phyloP scores from a whole-genome alignment of 2,113 vertebrate species.

The Bagarius yarrelli region DNA sequence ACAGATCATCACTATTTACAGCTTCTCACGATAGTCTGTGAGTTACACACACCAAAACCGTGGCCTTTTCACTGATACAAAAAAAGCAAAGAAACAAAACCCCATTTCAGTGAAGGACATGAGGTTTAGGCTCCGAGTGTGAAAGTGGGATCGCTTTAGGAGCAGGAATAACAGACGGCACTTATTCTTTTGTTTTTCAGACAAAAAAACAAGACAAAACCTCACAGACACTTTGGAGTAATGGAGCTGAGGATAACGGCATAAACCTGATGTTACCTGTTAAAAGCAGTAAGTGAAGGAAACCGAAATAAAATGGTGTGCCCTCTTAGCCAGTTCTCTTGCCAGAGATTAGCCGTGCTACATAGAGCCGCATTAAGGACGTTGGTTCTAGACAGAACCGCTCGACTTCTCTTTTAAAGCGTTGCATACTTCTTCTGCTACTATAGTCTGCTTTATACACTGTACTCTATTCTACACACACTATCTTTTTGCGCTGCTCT shows the following conservation, averaged over 20 bases:
- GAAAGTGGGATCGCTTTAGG: not conserved
- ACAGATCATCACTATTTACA: not conserved
- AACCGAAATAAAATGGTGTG: not conserved
- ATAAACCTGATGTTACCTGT: constrained; percentile 9
- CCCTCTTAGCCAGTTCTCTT: not conserved
- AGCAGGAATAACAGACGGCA: not conserved
- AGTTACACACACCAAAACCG: not conserved
- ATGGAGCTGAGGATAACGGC: constrained; percentile 15
- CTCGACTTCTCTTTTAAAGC: not conserved
- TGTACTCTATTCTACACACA: not conserved
- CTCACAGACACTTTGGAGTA: not conserved
- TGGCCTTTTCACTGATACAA: not conserved
- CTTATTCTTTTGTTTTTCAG: not conserved
- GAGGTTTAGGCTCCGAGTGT: not conserved
- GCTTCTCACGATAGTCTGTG: not conserved
- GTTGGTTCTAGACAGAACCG: not conserved
- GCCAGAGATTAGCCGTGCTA: not conserved
- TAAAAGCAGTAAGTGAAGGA: not conserved
- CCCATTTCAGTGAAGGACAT: not conserved
- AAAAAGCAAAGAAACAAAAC: constrained; percentile 1
- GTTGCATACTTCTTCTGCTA: not conserved
- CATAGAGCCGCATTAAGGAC: not conserved
- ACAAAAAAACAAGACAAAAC: not conserved
- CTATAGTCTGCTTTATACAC: not conserved
- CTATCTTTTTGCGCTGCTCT: not conserved